phyloP scores from a whole-genome alignment of 2,113 vertebrate genomes.

The Phoenicopterus ruber region DNA sequence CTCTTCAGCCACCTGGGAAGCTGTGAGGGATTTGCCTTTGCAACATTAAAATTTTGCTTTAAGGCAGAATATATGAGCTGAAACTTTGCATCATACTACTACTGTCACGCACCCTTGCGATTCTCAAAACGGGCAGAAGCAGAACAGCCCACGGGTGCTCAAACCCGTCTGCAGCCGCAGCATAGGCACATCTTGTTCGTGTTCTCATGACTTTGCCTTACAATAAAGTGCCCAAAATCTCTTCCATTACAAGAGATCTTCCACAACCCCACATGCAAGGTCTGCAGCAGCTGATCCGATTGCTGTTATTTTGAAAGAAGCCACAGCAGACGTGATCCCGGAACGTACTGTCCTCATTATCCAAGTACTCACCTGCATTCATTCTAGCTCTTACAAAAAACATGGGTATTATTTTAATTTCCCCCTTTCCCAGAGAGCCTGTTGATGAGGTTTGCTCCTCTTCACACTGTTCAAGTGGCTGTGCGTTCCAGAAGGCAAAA shows the following conservation, averaged over 20 bases:
- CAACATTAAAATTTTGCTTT: neutral
- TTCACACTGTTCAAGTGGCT: neutral
- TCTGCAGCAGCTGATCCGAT: neutral
- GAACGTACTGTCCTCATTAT: rapidly evolving
- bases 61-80: neutral
- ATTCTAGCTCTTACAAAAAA: neutral
- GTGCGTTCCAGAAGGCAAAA: neutral
- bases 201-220: neutral
- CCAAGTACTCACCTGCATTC: rapidly evolving
- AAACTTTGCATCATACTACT: neutral
- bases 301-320: rapidly evolving
- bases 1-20: neutral
- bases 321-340: neutral
- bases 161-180: neutral
- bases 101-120: rapidly evolving
- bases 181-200: neutral
- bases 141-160: neutral
- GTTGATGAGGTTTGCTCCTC: neutral
- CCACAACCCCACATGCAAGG: rapidly evolving
- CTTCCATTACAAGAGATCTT: too few species aligned
- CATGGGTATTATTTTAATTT: neutral
- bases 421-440: neutral
- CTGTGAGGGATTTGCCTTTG: neutral
- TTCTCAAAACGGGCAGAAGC: neutral
- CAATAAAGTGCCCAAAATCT: neutral